phyloP scores from a whole-genome alignment of 2,888 invertebrate species.

The Torymus auratus region DNA sequence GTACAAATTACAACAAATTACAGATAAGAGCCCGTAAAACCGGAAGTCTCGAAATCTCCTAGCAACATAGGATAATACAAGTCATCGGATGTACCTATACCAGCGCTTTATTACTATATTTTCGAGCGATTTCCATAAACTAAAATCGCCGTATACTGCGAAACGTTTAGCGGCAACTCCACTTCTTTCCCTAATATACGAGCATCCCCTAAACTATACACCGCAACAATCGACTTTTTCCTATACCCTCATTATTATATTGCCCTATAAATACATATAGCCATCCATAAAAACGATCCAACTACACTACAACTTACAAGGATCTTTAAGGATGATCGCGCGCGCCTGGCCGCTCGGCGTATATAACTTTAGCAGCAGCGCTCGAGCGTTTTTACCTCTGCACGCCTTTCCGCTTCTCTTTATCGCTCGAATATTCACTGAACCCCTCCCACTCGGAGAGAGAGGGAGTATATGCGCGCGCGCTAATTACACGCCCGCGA shows the following conservation, averaged over 20 bases:
- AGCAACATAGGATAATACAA: slow-evolving; percentile 12
- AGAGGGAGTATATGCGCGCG: neutral
- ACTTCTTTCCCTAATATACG: neutral
- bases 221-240: slow-evolving; percentile 31
- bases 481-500: slow-evolving; percentile 55
- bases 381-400: neutral
- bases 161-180: slow-evolving; percentile 20
- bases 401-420: slow-evolving; percentile 46
- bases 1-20: neutral
- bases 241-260: slow-evolving; percentile 27
- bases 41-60: slow-evolving; percentile 1
- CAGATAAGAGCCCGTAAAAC: neutral
- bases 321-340: slow-evolving; percentile 33
- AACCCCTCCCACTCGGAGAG: slow-evolving; percentile 17
- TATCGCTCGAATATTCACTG: slow-evolving; percentile 44
- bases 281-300: slow-evolving; percentile 27
- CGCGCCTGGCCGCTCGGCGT: neutral
- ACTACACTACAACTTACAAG: neutral
- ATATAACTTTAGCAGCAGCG: slow-evolving; percentile 4
- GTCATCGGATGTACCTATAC: neutral
- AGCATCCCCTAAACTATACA: slow-evolving; percentile 9
- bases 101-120: slow-evolving; percentile 42
- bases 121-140: slow-evolving; percentile 34
- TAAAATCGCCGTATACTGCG: slow-evolving; percentile 1
- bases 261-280: slow-evolving; percentile 28